phyloP scores from a whole-genome alignment of 2,113 vertebrate genomes.

The Rhombomys opimus region DNA sequence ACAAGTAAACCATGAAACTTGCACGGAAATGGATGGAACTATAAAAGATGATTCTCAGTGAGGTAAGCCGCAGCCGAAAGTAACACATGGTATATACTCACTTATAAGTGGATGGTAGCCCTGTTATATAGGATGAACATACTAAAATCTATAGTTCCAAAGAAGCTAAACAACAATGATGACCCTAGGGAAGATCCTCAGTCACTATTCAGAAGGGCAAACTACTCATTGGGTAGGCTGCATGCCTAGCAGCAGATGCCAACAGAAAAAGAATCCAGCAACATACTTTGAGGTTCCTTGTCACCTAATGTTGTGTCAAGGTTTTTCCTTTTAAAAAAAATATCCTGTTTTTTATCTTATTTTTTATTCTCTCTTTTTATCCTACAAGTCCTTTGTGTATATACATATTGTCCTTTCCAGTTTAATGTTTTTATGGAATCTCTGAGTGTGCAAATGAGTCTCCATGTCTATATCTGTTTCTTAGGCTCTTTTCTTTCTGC shows the following conservation, averaged over 20 bases:
- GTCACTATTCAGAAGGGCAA: no score
- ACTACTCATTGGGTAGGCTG: not conserved
- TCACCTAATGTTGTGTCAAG: not conserved
- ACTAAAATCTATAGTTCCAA: no score
- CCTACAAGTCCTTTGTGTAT: not conserved
- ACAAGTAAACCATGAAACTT: no score
- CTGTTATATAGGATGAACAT: no score
- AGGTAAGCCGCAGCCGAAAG: no score
- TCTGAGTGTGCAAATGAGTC: not conserved
- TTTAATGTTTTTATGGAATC: not conserved
- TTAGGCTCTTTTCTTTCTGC: not conserved
- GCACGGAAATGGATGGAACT: no score
- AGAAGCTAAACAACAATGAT: no score
- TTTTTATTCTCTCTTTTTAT: no score
- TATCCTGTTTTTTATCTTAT: not conserved
- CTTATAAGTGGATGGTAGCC: no score
- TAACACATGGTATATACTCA: no score
- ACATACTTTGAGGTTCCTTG: rapidly evolving
- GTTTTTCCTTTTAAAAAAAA: not conserved
- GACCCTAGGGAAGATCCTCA: no score
- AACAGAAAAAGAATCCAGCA: not conserved
- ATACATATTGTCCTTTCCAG: not conserved
- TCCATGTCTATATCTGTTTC: not conserved
- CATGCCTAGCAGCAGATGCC: not conserved
- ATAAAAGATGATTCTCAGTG: no score